These are phyloP conservation scores for Ceyx margarethae DNA, from an alignment of 2,113 vertebrate genomes.

Conservation along the genomic window DNA sequence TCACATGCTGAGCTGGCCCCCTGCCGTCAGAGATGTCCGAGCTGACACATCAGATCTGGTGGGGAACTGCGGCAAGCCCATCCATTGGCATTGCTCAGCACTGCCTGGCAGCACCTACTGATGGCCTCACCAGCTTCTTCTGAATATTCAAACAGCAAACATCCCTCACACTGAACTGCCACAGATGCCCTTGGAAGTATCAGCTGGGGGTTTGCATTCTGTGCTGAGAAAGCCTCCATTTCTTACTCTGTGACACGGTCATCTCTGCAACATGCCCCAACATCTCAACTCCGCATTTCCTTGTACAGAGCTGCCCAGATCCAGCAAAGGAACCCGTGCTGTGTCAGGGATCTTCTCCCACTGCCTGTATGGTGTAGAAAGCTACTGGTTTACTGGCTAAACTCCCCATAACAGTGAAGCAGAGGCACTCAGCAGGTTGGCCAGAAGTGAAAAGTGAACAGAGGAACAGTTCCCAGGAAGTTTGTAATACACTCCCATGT, in stretches of 20 bases:
- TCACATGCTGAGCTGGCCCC: neutral
- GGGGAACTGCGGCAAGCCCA: neutral
- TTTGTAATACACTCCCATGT: neutral
- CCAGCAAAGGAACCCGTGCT: neutral
- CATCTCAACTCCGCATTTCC: neutral
- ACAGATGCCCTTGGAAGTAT: neutral
- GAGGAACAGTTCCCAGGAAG: neutral
- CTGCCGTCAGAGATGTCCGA: slow-evolving; percentile 3
- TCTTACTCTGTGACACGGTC: neutral
- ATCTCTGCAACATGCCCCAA: neutral
- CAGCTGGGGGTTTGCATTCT: neutral
- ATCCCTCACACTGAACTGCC: neutral
- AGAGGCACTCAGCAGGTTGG: neutral
- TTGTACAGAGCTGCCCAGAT: neutral
- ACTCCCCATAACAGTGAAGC: neutral
- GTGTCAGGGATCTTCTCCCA: neutral
- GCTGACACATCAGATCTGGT: neutral
- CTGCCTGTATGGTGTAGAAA: neutral
- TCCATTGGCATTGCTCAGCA: neutral
- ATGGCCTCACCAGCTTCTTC: neutral
- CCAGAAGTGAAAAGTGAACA: neutral
- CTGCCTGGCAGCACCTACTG: neutral
- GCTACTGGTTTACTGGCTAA: neutral
- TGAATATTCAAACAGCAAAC: neutral
- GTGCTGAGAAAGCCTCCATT: neutral